A percentile compares a stretch with the other conserved stretches of the same genome.
phyloP scores from a whole-genome alignment of 1,140 invertebrate species.

The Orius insidiosus region DNA sequence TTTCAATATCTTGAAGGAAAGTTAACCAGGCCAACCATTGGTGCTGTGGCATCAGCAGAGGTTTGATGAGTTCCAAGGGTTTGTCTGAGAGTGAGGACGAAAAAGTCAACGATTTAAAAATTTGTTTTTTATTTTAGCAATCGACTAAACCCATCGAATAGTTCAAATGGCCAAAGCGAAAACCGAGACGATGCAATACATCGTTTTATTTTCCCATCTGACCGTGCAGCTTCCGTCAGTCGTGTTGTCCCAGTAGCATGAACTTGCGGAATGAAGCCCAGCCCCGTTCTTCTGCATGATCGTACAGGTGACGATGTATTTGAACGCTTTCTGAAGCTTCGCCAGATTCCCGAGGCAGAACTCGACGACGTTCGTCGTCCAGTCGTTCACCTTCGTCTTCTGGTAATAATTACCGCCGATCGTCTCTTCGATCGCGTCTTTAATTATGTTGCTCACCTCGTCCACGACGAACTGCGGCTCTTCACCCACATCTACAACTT shows the following conservation, averaged over 20 bases:
- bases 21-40: too few species aligned
- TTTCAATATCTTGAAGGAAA: too few species aligned
- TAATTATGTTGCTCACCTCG: constrained; percentile 97
- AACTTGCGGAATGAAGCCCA: constrained; percentile 88
- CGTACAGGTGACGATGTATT: constrained; percentile 95
- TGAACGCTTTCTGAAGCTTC: constrained; percentile 91
- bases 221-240: constrained; percentile 95
- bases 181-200: constrained; percentile 93
- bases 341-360: constrained; percentile 78
- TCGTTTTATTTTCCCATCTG: constrained; percentile 97
- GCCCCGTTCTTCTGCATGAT: constrained; percentile 98
- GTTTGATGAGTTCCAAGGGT: too few species aligned
- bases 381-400: constrained; percentile 92
- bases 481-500: too few species aligned
- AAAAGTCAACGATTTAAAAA: too few species aligned
- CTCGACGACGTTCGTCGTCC: constrained; percentile 91
- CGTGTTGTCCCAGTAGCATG: constrained; percentile 92
- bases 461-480: constrained; percentile 91
- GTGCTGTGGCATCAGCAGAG: too few species aligned
- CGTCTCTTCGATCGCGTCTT: constrained; percentile 91
- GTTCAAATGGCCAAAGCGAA: constrained; percentile 69
- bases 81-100: too few species aligned
- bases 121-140: too few species aligned
- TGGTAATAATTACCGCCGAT: constrained; percentile 92
- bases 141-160: neutral